Evolutionary conservation across 1,140 invertebrate species (phyloP).

Genomic region (Asobara japonica): DNA sequence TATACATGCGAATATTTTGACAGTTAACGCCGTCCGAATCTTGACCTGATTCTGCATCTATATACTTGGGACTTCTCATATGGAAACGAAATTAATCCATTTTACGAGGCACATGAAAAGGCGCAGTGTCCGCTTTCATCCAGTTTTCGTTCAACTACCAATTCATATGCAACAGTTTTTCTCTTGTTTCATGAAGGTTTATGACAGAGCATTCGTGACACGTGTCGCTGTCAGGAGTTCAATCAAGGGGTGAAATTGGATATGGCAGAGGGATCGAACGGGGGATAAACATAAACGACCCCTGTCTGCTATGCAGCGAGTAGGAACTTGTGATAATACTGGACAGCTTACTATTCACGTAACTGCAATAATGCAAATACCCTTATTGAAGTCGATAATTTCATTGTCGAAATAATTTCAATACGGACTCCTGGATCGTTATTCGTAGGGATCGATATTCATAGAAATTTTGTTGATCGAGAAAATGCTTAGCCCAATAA

Average conservation of each 20-base stretch:
- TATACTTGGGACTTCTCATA: too few relatives aligned
- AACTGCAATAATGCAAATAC: background rate
- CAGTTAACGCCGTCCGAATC: too few relatives aligned
- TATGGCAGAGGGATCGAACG: background rate
- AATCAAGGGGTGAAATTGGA: conserved; percentile 4
- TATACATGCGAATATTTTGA: too few relatives aligned
- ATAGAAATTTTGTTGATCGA: too few relatives aligned
- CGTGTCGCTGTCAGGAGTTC: conserved; percentile 4
- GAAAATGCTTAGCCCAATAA: too few relatives aligned
- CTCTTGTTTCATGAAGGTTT: background rate
- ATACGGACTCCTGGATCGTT: too few relatives aligned
- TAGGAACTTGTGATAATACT: background rate
- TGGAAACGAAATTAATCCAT: background rate
- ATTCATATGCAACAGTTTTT: background rate
- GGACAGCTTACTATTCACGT: background rate
- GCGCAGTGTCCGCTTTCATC: background rate
- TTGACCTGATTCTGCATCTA: too few relatives aligned
- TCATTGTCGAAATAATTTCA: too few relatives aligned
- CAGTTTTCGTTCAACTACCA: background rate
- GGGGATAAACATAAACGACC: background rate
- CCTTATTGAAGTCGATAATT: too few relatives aligned
- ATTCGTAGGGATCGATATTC: too few relatives aligned
- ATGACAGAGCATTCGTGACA: background rate
- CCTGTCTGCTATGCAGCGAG: background rate
- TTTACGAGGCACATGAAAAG: background rate